Conservation (phyloP, 2,113 vertebrate species). For the Neotoma lepida region DNA sequence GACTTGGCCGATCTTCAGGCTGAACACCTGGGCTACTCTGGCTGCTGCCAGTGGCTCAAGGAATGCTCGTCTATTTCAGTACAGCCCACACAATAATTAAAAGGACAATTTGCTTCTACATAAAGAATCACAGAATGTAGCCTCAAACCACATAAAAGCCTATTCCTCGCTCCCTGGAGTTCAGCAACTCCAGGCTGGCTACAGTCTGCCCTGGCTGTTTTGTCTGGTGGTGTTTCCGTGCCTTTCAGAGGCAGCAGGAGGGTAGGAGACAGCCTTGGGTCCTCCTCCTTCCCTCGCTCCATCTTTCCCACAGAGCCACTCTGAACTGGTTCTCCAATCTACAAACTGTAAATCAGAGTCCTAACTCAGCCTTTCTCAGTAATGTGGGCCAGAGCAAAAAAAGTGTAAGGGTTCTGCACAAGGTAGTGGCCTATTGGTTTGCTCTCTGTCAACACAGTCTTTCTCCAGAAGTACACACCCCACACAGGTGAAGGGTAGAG, state of each 20-base stretch:
- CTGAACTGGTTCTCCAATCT: neutral
- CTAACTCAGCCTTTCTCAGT: neutral
- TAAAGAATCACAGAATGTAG: slow-evolving; percentile 76
- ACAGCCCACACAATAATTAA: slow-evolving; percentile 80
- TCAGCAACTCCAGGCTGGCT: slow-evolving; percentile 11
- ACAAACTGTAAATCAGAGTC: neutral
- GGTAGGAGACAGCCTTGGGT: neutral
- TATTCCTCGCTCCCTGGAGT: neutral
- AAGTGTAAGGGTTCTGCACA: neutral
- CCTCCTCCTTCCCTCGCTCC: neutral
- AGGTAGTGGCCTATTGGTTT: neutral
- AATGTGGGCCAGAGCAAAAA: neutral
- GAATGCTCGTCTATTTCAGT: slow-evolving; percentile 75
- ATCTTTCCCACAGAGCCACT: neutral
- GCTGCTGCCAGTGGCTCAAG: slow-evolving; percentile 62
- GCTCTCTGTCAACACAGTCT: neutral
- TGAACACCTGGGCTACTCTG: slow-evolving; percentile 74
- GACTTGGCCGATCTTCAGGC: slow-evolving; percentile 63
- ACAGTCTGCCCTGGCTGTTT: slow-evolving; percentile 59
- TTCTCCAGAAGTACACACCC: slow-evolving; percentile 11
- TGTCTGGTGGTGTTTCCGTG: slow-evolving; percentile 22
- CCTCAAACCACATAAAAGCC: slow-evolving; percentile 80
- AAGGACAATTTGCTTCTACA: slow-evolving; percentile 81
- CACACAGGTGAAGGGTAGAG: neutral
- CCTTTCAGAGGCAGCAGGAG: slow-evolving; percentile 28